Conservation (phyloP, 2,797 vertebrate species). For the Hapalemur alaotrensis region DNA sequence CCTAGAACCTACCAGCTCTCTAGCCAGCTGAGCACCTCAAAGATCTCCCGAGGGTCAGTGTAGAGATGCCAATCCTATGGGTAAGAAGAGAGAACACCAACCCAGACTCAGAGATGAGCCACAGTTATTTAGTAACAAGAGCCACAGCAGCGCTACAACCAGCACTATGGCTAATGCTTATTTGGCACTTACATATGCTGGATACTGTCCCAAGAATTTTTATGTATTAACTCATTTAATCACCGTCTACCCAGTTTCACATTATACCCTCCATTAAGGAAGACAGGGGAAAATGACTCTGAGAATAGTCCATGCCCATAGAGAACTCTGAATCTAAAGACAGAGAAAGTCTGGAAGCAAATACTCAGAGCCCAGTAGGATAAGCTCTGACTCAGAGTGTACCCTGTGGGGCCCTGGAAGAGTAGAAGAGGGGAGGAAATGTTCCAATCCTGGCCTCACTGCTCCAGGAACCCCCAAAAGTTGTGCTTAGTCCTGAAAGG, state of each 20-base stretch:
- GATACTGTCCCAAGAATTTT: background rate
- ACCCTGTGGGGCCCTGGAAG: background rate
- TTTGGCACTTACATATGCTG: background rate
- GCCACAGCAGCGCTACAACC: background rate
- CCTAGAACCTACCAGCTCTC: slow-evolving; percentile 91
- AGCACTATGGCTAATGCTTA: background rate
- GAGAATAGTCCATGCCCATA: background rate
- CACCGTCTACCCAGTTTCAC: background rate
- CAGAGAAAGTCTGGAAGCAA: slow-evolving; percentile 10
- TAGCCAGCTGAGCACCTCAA: slow-evolving; percentile 92
- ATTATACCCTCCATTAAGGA: background rate
- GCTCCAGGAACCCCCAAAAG: background rate
- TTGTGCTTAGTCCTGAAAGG: background rate
- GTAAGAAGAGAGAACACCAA: background rate
- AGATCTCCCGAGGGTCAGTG: slow-evolving; percentile 93
- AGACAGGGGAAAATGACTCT: background rate
- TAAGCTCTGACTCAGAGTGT: background rate
- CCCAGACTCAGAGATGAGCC: background rate
- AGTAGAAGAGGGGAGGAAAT: background rate
- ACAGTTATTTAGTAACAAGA: background rate
- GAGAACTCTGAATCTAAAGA: background rate
- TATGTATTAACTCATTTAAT: background rate
- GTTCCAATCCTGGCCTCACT: background rate
- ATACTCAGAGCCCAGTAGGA: background rate
- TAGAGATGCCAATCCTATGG: slow-evolving; percentile 96